phyloP scores from a whole-genome alignment of 2,888 invertebrate genomes.

The Fabriciana adippe region DNA sequence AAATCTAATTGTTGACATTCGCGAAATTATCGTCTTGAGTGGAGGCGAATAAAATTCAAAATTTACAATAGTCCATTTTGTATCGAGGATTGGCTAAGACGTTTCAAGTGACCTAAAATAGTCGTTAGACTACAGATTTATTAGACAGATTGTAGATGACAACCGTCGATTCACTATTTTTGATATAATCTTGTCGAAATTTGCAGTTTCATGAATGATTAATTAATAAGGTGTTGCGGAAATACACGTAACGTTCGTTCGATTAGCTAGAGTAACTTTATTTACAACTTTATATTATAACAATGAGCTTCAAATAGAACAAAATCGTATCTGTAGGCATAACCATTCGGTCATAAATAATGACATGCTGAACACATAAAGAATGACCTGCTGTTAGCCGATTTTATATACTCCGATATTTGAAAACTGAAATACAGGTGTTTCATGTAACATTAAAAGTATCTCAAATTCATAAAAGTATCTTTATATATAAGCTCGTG shows the following conservation, averaged over 20 bases:
- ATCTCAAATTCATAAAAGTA: background rate
- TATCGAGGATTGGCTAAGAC: constrained; percentile 64
- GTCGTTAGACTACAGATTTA: constrained; percentile 73
- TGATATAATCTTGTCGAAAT: constrained; percentile 83
- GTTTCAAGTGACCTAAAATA: constrained; percentile 72
- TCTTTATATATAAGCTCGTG: background rate
- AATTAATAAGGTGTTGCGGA: constrained; percentile 61
- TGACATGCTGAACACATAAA: too few relatives aligned
- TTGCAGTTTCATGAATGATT: constrained; percentile 73
- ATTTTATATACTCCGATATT: too few relatives aligned
- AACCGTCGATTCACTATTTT: constrained; percentile 80
- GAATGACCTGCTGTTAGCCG: too few relatives aligned
- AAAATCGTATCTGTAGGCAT: constrained; percentile 5
- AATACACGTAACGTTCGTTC: constrained; percentile 66
- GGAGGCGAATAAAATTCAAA: constrained; percentile 50
- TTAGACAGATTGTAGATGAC: constrained; percentile 74
- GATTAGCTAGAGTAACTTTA: constrained; percentile 77
- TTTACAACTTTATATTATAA: constrained; percentile 75
- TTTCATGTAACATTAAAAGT: too few relatives aligned
- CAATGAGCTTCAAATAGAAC: constrained; percentile 37
- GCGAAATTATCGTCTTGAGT: constrained; percentile 4
- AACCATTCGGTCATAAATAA: background rate
- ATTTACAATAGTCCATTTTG: constrained; percentile 66
- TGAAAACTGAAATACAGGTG: too few relatives aligned
- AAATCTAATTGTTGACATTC: constrained; percentile 13